Conservation (phyloP, 2,797 vertebrate genomes). For the Arrhamphus sclerolepis region DNA sequence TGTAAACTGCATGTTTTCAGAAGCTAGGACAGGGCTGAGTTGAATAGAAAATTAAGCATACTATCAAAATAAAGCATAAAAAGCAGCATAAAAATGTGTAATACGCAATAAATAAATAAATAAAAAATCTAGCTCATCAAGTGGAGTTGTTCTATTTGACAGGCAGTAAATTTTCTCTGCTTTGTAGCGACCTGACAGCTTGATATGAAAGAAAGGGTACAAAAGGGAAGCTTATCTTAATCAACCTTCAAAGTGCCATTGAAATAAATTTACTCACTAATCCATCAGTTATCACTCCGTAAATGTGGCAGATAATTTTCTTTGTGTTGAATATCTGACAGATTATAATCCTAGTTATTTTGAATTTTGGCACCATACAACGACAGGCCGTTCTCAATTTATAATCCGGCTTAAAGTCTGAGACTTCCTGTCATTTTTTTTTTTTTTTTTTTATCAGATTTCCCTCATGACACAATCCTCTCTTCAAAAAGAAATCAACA, state of each 20-base stretch:
- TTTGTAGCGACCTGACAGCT: background rate
- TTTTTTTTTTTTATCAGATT: conserved; percentile 56
- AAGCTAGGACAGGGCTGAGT: no score
- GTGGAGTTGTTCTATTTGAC: background rate
- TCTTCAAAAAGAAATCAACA: conserved; percentile 47
- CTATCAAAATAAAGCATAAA: no score
- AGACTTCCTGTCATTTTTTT: conserved; percentile 51
- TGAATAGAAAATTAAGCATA: no score
- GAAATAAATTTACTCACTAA: conserved; percentile 35
- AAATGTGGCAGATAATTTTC: conserved; percentile 34
- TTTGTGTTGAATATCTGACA: conserved; percentile 35
- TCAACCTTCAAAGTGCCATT: conserved; percentile 8
- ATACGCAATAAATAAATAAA: no score
- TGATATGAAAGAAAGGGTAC: background rate
- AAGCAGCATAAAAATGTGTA: no score
- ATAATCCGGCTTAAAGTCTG: conserved; percentile 61
- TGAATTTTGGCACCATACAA: conserved; percentile 49
- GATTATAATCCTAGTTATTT: conserved; percentile 56
- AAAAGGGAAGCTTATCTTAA: conserved; percentile 11
- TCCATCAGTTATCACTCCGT: conserved; percentile 30
- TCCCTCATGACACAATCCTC: conserved; percentile 19
- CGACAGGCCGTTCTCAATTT: conserved; percentile 51
- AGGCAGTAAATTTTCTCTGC: conserved; percentile 1
- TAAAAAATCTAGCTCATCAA: background rate
- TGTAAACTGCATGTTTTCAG: no score